Percentiles rank a stretch among this genome's conserved stretches.
phyloP scores from a whole-genome alignment of 64 coral and sea anemone genomes.

The Stichodactyla helianthus region DNA sequence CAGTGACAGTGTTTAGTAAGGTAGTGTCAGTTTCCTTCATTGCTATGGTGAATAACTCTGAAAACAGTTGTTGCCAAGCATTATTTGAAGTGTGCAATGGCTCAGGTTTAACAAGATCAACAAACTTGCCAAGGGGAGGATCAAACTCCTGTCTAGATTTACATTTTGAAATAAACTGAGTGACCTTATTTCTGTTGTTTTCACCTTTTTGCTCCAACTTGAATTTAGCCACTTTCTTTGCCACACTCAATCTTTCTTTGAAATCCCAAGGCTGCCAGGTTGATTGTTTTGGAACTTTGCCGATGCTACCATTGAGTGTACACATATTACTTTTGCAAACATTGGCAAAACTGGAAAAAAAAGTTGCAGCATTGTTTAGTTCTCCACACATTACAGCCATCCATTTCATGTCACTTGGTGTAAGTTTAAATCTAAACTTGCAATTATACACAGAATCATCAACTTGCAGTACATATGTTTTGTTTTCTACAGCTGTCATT shows the following conservation, averaged over 20 bases:
- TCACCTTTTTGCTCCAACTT: constrained; percentile 31
- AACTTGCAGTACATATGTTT: too few species aligned
- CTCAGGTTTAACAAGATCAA: too few species aligned
- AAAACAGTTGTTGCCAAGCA: too few species aligned
- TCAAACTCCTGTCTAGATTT: too few species aligned
- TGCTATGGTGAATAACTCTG: too few species aligned
- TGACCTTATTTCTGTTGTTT: constrained; percentile 34
- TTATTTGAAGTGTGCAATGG: too few species aligned
- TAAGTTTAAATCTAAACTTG: constrained; percentile 8
- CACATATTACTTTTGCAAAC: background rate
- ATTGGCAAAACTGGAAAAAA: constrained; percentile 25
- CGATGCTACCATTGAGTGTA: constrained; percentile 10
- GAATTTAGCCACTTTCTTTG: background rate
- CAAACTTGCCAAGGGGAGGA: too few species aligned
- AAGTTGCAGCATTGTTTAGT: constrained; percentile 34
- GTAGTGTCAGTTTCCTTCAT: too few species aligned
- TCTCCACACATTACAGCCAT: constrained; percentile 21
- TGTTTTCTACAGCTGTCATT: too few species aligned
- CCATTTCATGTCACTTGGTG: constrained; percentile 17
- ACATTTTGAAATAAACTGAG: constrained; percentile 49
- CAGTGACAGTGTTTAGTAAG: too few species aligned
- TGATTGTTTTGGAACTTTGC: background rate
- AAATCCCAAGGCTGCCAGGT: constrained; percentile 38
- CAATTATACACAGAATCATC: too few species aligned
- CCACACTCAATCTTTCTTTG: constrained; percentile 3